These are phyloP conservation scores for Darwinula stevensoni DNA, from an alignment of 2,888 invertebrate species.

Conservation along the genomic window DNA sequence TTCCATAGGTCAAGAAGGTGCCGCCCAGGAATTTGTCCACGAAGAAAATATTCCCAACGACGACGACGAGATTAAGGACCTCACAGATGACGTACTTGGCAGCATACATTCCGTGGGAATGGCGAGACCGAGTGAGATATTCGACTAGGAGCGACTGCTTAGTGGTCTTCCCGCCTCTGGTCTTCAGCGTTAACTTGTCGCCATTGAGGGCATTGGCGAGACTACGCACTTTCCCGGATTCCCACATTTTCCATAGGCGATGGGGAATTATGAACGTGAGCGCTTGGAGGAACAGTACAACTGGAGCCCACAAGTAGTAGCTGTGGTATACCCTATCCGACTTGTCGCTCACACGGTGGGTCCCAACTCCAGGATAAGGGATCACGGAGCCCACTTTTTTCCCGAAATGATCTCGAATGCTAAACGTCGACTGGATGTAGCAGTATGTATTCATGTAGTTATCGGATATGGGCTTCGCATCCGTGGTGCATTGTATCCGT, in stretches of 20 bases:
- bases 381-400: slow-evolving; percentile 11
- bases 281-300: slow-evolving; percentile 15
- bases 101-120: slow-evolving; percentile 10
- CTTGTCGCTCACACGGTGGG: slow-evolving; percentile 8
- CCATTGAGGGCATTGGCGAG: slow-evolving; percentile 8
- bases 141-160: slow-evolving; percentile 9
- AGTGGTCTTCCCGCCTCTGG: slow-evolving; percentile 6
- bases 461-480: too few species aligned
- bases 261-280: slow-evolving; percentile 14
- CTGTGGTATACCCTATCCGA: slow-evolving; percentile 11
- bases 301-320: slow-evolving; percentile 17
- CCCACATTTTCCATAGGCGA: slow-evolving; percentile 14
- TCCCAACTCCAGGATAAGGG: slow-evolving; percentile 14
- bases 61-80: slow-evolving; percentile 12
- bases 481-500: too few species aligned
- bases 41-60: slow-evolving; percentile 13
- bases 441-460: slow-evolving; percentile 11
- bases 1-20: slow-evolving; percentile 13
- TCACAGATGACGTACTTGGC: slow-evolving; percentile 11
- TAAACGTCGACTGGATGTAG: slow-evolving; percentile 13
- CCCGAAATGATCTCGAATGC: slow-evolving; percentile 10
- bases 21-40: slow-evolving; percentile 13
- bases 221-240: slow-evolving; percentile 12
- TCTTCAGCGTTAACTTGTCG: neutral
- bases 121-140: slow-evolving; percentile 9